Base-by-base conservation (phyloP, 2,888 invertebrate species). In the Saturnia japonica region DNA sequence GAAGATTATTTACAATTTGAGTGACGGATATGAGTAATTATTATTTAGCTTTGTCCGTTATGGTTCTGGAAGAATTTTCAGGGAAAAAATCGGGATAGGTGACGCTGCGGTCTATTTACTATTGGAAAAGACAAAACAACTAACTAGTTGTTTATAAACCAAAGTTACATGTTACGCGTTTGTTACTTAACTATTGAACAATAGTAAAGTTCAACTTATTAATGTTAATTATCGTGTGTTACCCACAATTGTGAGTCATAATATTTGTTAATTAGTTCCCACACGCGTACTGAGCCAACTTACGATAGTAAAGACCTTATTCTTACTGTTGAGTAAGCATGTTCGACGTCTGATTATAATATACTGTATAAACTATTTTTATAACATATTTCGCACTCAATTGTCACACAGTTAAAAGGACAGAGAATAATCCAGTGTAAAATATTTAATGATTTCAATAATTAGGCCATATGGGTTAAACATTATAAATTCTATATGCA, bases 211-310 rank as follows among this genome's bases (percentile, higher is more conserved):
- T 11, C 11, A 16, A 34, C 34, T 62, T 62, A 1, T 68, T 60
- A 62, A 42, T 73, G 70, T 54, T 25, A 43, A 51, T 45, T 42
- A 54, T 22, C 54, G 54, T 22, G 22, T 54, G 22, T 54, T 54
- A 42, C 47, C 71, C 51, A 62, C 45, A 16, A 45, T 47, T 57
- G 60, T 62, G 14, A 14, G 62, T 62, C 12, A 69, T 43, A 42
- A 12, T 43, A 12, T 25, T 28, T 42, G 42, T 45, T 57, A 71
- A 28, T 62, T 40, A 67, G 11, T 57, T 40, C 54, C 42, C 70
- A 34, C 70, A 34, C 54, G 19, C 34, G 14, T 67, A 57, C 54
- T 72, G 72, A 71, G 62, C 1, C 34, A 62, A 34, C 62, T 62
- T 34, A 34, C 62, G 34, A 22, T 54, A 54, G 9, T 22, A 54